A percentile compares a stretch with the other conserved stretches of the same genome.
Conservation (phyloP, 1,140 invertebrate genomes). For the Lepidurus arcticus region DNA sequence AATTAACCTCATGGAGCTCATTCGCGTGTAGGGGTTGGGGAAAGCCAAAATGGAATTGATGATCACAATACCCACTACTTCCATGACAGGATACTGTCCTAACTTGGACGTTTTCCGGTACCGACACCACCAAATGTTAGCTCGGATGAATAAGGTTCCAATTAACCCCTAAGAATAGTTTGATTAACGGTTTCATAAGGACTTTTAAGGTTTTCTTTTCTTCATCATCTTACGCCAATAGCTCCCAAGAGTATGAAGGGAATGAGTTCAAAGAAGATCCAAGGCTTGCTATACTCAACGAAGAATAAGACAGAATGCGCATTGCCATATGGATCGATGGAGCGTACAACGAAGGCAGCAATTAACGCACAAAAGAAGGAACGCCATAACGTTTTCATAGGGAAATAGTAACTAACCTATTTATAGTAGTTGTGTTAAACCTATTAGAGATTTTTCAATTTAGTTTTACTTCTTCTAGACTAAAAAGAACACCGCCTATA, state of each 20-base stretch:
- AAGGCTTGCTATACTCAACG: slow-evolving; percentile 97
- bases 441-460: slow-evolving; percentile 3
- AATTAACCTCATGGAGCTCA: slow-evolving; percentile 95
- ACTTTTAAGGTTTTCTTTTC: not conserved
- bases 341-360: slow-evolving; percentile 92
- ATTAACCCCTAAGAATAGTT: slow-evolving; percentile 34
- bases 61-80: slow-evolving; percentile 86
- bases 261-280: slow-evolving; percentile 97
- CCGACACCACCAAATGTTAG: slow-evolving; percentile 91
- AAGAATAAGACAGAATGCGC: slow-evolving; percentile 98
- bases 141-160: slow-evolving; percentile 93
- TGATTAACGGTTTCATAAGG: not conserved
- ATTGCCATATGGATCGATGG: slow-evolving; percentile 98
- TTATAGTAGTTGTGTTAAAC: slow-evolving; percentile 34
- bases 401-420: slow-evolving; percentile 98
- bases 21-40: slow-evolving; percentile 94
- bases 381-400: slow-evolving; percentile 96
- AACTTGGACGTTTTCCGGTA: slow-evolving; percentile 90
- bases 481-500: slow-evolving; percentile 94
- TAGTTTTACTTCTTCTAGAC: slow-evolving; percentile 85
- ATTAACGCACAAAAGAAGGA: slow-evolving; percentile 99
- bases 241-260: slow-evolving; percentile 94
- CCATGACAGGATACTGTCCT: slow-evolving; percentile 96
- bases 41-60: slow-evolving; percentile 92
- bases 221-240: slow-evolving; percentile 61